Evolutionary conservation across 1,140 invertebrate genomes (phyloP).

Genomic region (Drosophila kepulauana): DNA sequence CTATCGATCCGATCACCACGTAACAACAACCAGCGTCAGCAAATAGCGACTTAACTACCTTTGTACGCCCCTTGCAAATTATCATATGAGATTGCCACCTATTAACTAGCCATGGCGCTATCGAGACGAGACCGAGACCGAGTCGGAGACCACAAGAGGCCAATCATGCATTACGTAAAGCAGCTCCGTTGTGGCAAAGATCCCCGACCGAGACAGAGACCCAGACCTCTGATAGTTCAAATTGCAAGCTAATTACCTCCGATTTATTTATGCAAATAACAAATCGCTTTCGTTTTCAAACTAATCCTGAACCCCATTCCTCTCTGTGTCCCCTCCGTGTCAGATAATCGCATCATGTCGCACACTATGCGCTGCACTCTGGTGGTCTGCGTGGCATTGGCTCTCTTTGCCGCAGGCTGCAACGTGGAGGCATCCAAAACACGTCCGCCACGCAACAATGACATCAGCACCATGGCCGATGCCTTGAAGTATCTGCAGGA

Average conservation of each 20-base stretch:
- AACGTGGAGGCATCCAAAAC: slow-evolving; percentile 71
- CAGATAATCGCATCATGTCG: slow-evolving; percentile 53
- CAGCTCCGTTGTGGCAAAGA: slow-evolving; percentile 6
- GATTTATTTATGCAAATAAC: slow-evolving; percentile 33
- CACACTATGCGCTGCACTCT: slow-evolving; percentile 69
- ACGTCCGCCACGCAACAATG: slow-evolving; percentile 75
- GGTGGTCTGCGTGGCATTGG: slow-evolving; percentile 59
- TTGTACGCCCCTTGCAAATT: slow-evolving; percentile 16
- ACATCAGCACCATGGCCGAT: slow-evolving; percentile 81
- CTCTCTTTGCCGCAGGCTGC: slow-evolving; percentile 56
- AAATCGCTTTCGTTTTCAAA: not conserved
- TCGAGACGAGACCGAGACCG: not conserved
- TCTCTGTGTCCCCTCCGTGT: not conserved
- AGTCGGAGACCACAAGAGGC: not conserved
- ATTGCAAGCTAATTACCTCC: not conserved
- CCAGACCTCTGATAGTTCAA: not conserved
- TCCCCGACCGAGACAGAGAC: too few species aligned
- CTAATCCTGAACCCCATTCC: not conserved
- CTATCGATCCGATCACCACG: not conserved
- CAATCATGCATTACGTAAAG: not conserved
- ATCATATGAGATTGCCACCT: slow-evolving; percentile 6
- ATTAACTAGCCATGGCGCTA: slow-evolving; percentile 14
- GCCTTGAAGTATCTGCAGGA: slow-evolving; percentile 82
- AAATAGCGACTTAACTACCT: not conserved
- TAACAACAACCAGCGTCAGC: not conserved